These are phyloP conservation scores for Yponomeuta plumbellus DNA, from an alignment of 2,888 invertebrate species.

Conservation along the genomic window DNA sequence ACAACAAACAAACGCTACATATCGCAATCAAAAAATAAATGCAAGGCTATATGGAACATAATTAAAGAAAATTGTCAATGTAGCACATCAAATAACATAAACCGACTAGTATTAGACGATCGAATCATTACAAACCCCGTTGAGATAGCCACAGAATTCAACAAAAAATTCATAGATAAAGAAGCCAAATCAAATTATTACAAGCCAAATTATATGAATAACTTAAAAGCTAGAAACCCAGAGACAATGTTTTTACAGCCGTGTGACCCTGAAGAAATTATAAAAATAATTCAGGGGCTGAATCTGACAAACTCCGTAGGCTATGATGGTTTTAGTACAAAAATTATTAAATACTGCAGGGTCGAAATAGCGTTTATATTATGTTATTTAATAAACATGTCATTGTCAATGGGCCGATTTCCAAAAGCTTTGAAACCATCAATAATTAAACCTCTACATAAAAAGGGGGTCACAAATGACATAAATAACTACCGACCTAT, in stretches of 20 bases:
- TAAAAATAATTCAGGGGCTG: too few species aligned
- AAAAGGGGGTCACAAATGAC: too few species aligned
- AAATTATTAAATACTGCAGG: not conserved
- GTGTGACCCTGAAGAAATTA: too few species aligned
- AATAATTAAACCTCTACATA: too few species aligned
- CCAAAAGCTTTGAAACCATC: too few species aligned
- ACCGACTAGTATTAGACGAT: not conserved
- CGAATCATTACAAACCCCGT: not conserved
- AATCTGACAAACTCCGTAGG: not conserved
- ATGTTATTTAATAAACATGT: not conserved
- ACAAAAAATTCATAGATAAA: not conserved
- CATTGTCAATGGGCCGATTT: too few species aligned
- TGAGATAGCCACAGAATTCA: not conserved
- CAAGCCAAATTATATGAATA: not conserved
- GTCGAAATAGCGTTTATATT: not conserved
- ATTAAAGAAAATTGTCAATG: not conserved
- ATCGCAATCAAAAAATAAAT: not conserved
- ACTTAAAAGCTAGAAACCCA: not conserved
- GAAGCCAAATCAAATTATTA: not conserved
- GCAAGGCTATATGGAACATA: not conserved
- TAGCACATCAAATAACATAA: not conserved
- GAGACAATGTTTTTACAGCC: too few species aligned
- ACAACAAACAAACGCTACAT: not conserved
- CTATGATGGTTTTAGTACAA: not conserved
- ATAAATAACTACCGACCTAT: constrained; percentile 4